Evolutionary conservation across 2,888 invertebrate species (phyloP).

Genomic region (Hemistola chrysoprasaria): DNA sequence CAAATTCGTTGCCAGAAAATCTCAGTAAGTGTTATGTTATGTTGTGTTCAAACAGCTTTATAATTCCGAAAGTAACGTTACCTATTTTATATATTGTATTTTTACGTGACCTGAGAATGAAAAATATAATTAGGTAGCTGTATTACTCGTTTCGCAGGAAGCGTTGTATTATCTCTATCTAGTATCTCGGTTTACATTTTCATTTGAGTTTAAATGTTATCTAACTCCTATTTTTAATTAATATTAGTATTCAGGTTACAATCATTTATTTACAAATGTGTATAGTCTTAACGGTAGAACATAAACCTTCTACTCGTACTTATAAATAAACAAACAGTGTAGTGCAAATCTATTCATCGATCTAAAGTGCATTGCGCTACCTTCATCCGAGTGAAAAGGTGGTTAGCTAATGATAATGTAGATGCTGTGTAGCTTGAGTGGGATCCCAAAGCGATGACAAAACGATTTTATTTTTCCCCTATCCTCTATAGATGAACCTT

Average conservation of each 20-base stretch:
- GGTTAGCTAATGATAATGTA: constrained; percentile 68
- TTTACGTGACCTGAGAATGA: constrained; percentile 12
- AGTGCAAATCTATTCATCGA: constrained; percentile 58
- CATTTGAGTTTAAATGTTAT: too few species aligned
- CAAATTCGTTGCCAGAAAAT: constrained; percentile 29
- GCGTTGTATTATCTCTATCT: too few species aligned
- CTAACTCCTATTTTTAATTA: too few species aligned
- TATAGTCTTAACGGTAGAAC: constrained; percentile 1
- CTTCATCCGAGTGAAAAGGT: constrained; percentile 49
- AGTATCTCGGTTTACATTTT: too few species aligned
- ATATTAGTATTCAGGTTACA: too few species aligned
- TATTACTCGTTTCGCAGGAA: neutral
- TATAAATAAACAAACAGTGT: constrained; percentile 37
- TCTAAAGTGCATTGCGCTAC: constrained; percentile 67
- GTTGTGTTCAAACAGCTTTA: constrained; percentile 25
- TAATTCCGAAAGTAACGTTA: constrained; percentile 19
- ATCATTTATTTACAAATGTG: too few species aligned
- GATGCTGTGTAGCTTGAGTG: constrained; percentile 74
- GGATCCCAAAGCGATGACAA: constrained; percentile 65
- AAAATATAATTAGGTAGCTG: neutral
- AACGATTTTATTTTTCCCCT: constrained; percentile 50
- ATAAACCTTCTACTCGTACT: constrained; percentile 22
- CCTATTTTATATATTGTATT: constrained; percentile 10
- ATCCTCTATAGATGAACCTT: too few species aligned
- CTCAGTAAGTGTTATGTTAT: constrained; percentile 22